phyloP scores from a whole-genome alignment of 2,888 invertebrate genomes.

The Itoplectis maculator region DNA sequence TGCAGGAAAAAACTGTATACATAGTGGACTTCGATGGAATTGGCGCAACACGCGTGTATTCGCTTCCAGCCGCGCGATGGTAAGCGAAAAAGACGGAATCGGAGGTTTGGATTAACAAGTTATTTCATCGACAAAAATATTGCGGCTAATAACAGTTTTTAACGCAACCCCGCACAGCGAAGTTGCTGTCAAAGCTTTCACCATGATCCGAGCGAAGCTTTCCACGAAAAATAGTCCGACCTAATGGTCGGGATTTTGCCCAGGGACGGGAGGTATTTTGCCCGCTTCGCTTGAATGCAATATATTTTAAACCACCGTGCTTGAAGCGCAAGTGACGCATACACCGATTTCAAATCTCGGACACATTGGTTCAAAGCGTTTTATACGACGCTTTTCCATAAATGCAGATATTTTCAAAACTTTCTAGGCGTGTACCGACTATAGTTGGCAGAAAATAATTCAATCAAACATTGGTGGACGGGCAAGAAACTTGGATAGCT shows the following conservation, averaged over 20 bases:
- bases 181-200: not conserved
- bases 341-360: not conserved
- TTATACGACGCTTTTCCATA: not conserved
- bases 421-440: not conserved
- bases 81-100: not conserved
- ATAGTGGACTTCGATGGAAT: not conserved
- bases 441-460: not conserved
- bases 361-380: not conserved
- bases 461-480: not conserved
- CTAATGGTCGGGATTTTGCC: too few species aligned
- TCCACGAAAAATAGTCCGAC: not conserved
- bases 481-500: not conserved
- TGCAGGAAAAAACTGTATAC: conserved; percentile 27
- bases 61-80: not conserved
- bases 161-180: not conserved
- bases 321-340: not conserved
- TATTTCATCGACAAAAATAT: not conserved
- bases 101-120: not conserved
- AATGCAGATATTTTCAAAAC: not conserved
- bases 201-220: not conserved
- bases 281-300: not conserved
- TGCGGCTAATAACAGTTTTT: not conserved
- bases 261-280: not conserved
- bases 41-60: conserved; percentile 35
- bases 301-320: not conserved